Base-by-base conservation (phyloP, 2,888 invertebrate genomes). In the Torymus auratus region DNA sequence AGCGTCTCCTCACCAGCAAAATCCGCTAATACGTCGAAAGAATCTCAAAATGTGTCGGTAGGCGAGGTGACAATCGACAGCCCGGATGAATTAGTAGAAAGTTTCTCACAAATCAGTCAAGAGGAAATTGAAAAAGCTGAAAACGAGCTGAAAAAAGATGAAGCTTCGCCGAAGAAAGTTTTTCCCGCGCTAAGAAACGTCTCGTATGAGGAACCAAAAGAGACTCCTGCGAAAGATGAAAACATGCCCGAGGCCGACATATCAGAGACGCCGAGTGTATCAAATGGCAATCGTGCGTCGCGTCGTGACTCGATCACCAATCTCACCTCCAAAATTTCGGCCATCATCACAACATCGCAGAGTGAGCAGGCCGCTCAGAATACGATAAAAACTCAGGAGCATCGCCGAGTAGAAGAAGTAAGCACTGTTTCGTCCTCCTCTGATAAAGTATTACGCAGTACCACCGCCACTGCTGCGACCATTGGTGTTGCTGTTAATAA, bases 171-270 rank as follows among this genome's bases (percentile, higher is more conserved):
- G 1, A 58, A 55, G 0, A 90, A 90, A 83, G 83, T 89, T 50
- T 86, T 90, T 56, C 74, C 88, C 0, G 77, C 88, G 11, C 60
- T 17, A 0, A 86, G 87, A 53, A 86, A 84, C 15, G 81, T 83
- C 0, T 50, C 75, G 0, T 85, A 86, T 0, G 82, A 86, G 2
- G 14, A 17, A 3, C 69, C 78, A 14, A 84, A 85, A 60, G 90
- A 90, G 82, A 91, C 90, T 0, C 91, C 90, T 4, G 87, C 85
- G 0, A 91, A 91, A 62, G 87, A 89, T 17, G 89, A 90, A 0
- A 82, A 82, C 70, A 78, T 85, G 2, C 67, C 85, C 1, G 90
- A 91, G 69, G 87, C 86, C 1, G 83, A 85, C 14, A 91, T 91
- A 77, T 88, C 88, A 0, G 90, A 90, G 64, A 91, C 90, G 1